phyloP scores from a whole-genome alignment of 2,113 vertebrate species.

The Noturus placidus region DNA sequence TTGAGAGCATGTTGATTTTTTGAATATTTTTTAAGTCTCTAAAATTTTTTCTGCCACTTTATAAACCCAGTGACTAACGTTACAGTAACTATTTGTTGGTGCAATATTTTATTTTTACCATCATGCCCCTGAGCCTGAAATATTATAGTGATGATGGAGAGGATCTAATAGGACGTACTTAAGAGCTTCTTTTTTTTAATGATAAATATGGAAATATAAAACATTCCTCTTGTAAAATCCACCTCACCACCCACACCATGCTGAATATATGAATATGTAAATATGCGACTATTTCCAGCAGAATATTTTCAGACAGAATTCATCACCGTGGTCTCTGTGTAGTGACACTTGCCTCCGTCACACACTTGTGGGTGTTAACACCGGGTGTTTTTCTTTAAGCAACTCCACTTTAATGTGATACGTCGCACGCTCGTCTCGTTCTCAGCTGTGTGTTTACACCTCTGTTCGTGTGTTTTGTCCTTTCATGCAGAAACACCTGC shows the following conservation, averaged over 20 bases:
- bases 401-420: neutral
- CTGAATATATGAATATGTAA: constrained; percentile 19
- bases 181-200: neutral
- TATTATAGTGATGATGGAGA: neutral
- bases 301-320: neutral
- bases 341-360: neutral
- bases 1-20: neutral
- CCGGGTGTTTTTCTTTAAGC: neutral
- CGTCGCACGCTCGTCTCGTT: neutral
- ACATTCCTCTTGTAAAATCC: neutral
- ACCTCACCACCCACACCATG: neutral
- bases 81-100: neutral
- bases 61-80: neutral
- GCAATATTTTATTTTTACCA: neutral
- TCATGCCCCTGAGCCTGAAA: neutral
- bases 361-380: neutral
- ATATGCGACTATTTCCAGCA: neutral
- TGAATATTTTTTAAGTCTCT: neutral
- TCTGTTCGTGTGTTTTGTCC: neutral
- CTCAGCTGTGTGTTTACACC: constrained; percentile 11
- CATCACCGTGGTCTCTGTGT: neutral
- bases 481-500: neutral
- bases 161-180: neutral
- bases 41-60: neutral
- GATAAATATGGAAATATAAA: neutral